A percentile compares a stretch with the other conserved stretches of the same genome.
Conservation (phyloP, 2,888 invertebrate species). For the Conchocele bisecta region DNA sequence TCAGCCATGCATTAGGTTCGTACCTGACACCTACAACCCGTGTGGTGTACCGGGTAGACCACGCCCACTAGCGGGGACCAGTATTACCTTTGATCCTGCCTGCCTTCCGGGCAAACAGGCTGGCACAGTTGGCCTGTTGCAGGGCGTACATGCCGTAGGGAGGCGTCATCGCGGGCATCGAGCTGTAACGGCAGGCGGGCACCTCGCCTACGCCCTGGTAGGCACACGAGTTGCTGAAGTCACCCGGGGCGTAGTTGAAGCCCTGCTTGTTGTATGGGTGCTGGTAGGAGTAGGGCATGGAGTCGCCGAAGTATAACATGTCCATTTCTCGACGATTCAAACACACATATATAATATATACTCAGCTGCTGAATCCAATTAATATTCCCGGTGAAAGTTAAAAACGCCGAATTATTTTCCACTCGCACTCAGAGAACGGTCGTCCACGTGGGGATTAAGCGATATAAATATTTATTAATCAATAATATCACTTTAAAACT, state of each 20-base stretch:
- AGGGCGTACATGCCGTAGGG: slow-evolving; percentile 66
- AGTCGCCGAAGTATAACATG: slow-evolving; percentile 69
- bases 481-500: no score
- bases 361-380: no score
- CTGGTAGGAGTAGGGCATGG: slow-evolving; percentile 65
- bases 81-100: slow-evolving; percentile 66
- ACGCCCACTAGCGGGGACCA: background rate
- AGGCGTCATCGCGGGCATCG: slow-evolving; percentile 61
- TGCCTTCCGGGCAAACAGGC: slow-evolving; percentile 65
- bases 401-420: no score
- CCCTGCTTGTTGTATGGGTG: slow-evolving; percentile 64
- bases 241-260: slow-evolving; percentile 58
- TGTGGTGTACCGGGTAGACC: background rate
- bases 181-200: slow-evolving; percentile 64
- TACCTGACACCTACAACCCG: background rate
- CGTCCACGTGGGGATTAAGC: no score
- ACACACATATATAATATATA: no score
- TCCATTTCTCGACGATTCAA: no score
- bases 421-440: no score
- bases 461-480: no score
- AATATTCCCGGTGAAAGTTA: no score
- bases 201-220: slow-evolving; percentile 64
- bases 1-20: background rate
- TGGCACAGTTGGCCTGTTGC: slow-evolving; percentile 63
- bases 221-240: slow-evolving; percentile 64